Evolutionary conservation across 2,888 invertebrate genomes (phyloP), one percentile per base, ranked within the genome.

Genomic region (Ichneumon xanthorius): DNA sequence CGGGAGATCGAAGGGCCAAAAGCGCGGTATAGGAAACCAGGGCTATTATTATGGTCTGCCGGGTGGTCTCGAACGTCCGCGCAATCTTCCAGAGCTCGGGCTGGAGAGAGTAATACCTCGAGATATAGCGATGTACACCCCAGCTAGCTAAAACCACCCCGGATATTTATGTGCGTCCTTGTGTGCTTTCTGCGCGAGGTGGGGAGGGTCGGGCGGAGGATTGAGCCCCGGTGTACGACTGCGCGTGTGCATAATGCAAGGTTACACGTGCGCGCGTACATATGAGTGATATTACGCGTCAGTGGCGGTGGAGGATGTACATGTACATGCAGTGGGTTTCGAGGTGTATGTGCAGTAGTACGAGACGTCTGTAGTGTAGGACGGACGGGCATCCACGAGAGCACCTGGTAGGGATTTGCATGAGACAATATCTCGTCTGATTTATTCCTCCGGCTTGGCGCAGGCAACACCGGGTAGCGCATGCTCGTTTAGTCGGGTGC

Each of bases 391-490:
- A 84, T 85, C 83, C 87, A 82, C 84, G 80, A 73, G 65, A 85
- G 87, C 85, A 90, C 87, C 89, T 88, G 88, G 87, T 83, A 85
- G 85, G 91, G 89, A 92, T 92, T 92, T 92, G 89, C 92, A 90
- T 90, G 89, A 89, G 90, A 92, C 92, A 91, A 92, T 92, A 92
- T 92, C 90, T 90, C 89, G 89, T 88, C 92, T 90, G 90, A 92
- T 91, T 91, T 91, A 92, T 92, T 88, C 90, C 82, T 87, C 86
- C 40, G 85, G 88, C 86, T 83, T 77, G 83, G 63, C 70, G 48
- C 71, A 58, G 55, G 85, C 81, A 81, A 75, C 81, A 65, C 55
- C 26, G 63, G 53, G 83, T 82, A 80, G 77, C 71, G 82, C 79
- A 85, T 72, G 75, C 83, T 80, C 73, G 80, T 68, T 77, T 72